phyloP scores from a whole-genome alignment of 2,797 vertebrate species.

The Enteromius viviparus region DNA sequence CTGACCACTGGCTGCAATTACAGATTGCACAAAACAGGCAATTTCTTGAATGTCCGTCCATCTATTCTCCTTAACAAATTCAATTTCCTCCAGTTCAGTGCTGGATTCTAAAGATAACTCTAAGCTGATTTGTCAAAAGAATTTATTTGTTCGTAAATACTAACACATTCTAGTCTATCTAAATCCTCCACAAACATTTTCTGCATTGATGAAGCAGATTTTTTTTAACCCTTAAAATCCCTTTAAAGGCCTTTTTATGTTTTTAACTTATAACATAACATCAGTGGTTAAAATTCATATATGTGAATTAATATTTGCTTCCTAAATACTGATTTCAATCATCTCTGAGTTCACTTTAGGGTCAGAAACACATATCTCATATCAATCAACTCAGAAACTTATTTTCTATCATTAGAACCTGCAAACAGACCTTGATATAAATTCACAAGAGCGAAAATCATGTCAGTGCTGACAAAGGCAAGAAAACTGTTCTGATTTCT shows the following conservation, averaged over 20 bases:
- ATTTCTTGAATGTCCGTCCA: not conserved
- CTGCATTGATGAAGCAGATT: not conserved
- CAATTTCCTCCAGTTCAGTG: constrained; percentile 2
- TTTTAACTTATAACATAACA: not conserved
- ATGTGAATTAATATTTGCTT: too few relatives aligned
- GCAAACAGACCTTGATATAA: too few relatives aligned
- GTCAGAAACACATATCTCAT: too few relatives aligned
- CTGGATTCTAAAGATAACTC: not conserved
- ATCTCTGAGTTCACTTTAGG: too few relatives aligned
- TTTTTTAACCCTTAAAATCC: not conserved
- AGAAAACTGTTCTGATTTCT: too few relatives aligned
- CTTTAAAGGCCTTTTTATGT: not conserved
- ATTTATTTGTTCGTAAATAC: not conserved
- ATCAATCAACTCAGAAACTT: too few relatives aligned
- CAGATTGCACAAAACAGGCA: not conserved
- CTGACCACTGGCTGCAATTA: not conserved
- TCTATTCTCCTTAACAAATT: constrained; percentile 5
- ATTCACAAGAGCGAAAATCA: too few relatives aligned
- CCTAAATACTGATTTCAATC: too few relatives aligned
- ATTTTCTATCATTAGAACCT: too few relatives aligned
- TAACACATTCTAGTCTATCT: not conserved
- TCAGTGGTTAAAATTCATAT: too few relatives aligned
- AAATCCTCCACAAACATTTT: not conserved
- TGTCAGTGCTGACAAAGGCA: too few relatives aligned
- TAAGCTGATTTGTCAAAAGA: not conserved